These are phyloP conservation scores for Datnioides undecimradiatus DNA, from an alignment of 2,113 vertebrate species.

Conservation along the genomic window DNA sequence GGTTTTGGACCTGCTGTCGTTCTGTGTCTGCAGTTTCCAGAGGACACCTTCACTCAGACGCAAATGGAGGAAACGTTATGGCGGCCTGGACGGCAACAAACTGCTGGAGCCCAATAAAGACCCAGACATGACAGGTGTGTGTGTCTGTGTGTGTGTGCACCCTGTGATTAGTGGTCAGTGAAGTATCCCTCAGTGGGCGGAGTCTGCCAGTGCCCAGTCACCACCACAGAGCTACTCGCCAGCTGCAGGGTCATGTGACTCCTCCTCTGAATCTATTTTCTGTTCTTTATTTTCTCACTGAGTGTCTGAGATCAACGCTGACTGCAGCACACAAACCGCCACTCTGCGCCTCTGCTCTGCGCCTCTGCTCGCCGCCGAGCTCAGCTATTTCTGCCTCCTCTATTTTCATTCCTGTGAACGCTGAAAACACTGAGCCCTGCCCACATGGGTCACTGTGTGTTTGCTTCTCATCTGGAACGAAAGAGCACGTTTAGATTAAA, in stretches of 20 bases:
- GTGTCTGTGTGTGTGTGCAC: constrained; percentile 27
- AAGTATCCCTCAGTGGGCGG: constrained; percentile 26
- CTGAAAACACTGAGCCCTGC: no score
- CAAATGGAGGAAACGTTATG: constrained; percentile 84
- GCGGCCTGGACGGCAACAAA: constrained; percentile 82
- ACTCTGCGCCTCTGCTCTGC: not conserved
- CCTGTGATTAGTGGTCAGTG: constrained; percentile 58
- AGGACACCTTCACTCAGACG: constrained; percentile 80
- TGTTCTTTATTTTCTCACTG: not conserved
- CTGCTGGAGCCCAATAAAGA: constrained; percentile 81
- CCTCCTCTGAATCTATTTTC: constrained; percentile 20
- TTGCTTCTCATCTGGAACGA: no score
- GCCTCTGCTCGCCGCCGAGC: not conserved
- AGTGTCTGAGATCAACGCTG: not conserved
- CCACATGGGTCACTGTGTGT: no score
- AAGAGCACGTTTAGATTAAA: no score
- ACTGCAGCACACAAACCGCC: not conserved
- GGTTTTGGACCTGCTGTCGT: not conserved
- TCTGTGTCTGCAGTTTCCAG: constrained; percentile 73
- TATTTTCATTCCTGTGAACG: no score
- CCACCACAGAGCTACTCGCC: constrained; percentile 12
- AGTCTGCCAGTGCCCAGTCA: constrained; percentile 28
- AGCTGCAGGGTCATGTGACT: not conserved
- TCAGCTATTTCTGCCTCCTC: not conserved
- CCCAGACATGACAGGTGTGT: constrained; percentile 70